Evolutionary conservation across 2,888 invertebrate genomes (phyloP), one percentile per base, ranked within the genome.

Genomic region (Rhimphoctona megacephalus): DNA sequence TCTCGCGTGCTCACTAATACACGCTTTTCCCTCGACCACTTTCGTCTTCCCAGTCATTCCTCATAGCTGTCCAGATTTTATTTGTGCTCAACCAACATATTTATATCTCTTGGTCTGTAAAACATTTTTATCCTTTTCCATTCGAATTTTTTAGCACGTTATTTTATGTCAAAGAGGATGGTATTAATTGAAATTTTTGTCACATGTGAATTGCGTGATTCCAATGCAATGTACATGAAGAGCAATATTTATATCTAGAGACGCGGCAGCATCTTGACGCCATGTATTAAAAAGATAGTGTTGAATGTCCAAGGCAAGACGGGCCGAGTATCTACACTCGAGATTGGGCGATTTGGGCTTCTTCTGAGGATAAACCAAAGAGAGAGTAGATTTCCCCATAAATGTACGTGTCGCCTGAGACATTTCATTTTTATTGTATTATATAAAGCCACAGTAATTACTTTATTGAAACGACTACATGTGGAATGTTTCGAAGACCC

Each of bases 41-140:
- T 46, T 43, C 25, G 49, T 52, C 22, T 54, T 64, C 39, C 78
- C 83, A 78, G 78, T 78, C 78, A 78, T 83, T 78, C 72, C 39
- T 83, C 83, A 83, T 78, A 52, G 54, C 83, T 83, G 77, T 78
- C 77, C 66, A 83, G 83, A 83, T 83, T 83, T 83, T 78, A 83
- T 83, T 83, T 83, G 72, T 66, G 52, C 70, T 49, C 77, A 74
- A 14, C 33, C 72, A 49, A 78, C 77, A 72, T 78, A 83, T 77
- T 70, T 77, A 39, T 61, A 67, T 67, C 52, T 22, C 77, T 36
- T 25, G 52, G 49, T 72, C 52, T 36, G 70, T 77, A 22, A 70
- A 72, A 52, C 36, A 39, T 36, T 67, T 25, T 66, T 77, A 30
- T 64, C 64, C 61, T 76, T 82, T 49, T 30, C 57, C 25, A 70